Evolutionary conservation across 2,888 invertebrate species (phyloP), one percentile per base, ranked within the genome.

Genomic region (Drymonia ruficornis): DNA sequence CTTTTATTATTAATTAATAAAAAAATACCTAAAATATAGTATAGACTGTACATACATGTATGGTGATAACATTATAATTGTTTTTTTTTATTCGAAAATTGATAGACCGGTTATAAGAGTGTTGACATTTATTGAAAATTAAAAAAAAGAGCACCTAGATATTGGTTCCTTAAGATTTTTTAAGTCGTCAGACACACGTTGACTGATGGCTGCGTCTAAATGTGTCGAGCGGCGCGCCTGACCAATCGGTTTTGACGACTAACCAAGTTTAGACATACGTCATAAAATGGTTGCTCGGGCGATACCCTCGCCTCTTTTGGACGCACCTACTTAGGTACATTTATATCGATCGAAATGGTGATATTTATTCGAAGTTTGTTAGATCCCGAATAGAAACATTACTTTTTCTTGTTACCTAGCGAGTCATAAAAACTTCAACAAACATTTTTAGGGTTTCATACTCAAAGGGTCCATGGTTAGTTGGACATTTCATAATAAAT

Each of bases 1-100:
- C 84, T 84, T 83, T 86, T 80, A 80, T 62, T 68, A 78, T 72
- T 72, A 76, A 71, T 71, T 68, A 81, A 78, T 75, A 76, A 80
- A 76, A 70, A 77, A 76, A 79, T 72, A 81, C 73, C 74, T 80
- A 81, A 78, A 70, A 73, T 70, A 70, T 11, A 73, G 69, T 72
- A 63, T 68, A 74, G 71, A 78, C 72, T 75, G 76, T 73, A 46
- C 46, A 16, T 72, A 46, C 46, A 16, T 15, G 31, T 46, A 16
- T 23, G 23, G 9, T 36, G 16, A 16, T 16, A 40, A 40, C 8
- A 7, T 16, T 9, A 9, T 16, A 15, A 5, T 7, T 16, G 13
- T 13, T 12, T 23, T 44, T 44, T 44, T 44, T 9, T 44, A 44
- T 44, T 44, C 43, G 23, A 44, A 19, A 23, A 12, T 44, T 23